Evolutionary conservation across 2,888 invertebrate species (phyloP).

Genomic region (Azorinus chamasolen): DNA sequence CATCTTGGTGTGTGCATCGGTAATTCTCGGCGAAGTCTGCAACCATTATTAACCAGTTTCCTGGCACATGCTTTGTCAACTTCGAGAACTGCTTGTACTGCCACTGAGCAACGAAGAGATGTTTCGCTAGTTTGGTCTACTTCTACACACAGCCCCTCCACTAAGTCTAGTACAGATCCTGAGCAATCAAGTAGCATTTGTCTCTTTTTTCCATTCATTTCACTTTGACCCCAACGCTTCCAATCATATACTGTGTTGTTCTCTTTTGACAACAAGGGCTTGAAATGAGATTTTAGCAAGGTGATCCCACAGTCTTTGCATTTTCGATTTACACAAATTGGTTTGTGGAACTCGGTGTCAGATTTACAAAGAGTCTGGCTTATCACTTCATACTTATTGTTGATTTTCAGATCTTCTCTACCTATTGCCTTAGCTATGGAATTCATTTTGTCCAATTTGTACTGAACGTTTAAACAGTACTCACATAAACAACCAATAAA

Average conservation of each 20-base stretch:
- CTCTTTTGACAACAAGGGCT: conserved; percentile 15
- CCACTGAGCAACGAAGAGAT: conserved; percentile 25
- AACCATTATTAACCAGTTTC: conserved; percentile 4
- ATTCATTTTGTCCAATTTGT: conserved; percentile 25
- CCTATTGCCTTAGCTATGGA: no score
- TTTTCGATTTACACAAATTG: no score
- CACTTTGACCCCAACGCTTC: conserved; percentile 17
- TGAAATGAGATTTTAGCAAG: no score
- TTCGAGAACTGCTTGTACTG: conserved; percentile 8
- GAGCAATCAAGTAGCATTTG: conserved; percentile 19
- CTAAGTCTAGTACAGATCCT: conserved; percentile 12
- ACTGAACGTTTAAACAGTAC: conserved; percentile 22
- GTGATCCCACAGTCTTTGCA: no score
- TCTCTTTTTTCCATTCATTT: conserved; percentile 9
- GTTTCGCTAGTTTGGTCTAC: conserved; percentile 7
- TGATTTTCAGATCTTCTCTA: no score
- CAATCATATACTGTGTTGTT: conserved; percentile 4
- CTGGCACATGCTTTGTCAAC: conserved; percentile 7
- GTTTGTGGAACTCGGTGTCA: no score
- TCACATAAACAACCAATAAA: conserved; percentile 24
- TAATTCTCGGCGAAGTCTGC: conserved; percentile 30
- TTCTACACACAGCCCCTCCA: conserved; percentile 12
- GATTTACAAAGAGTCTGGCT: no score
- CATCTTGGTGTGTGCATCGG: conserved; percentile 22
- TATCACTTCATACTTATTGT: no score